Percentiles rank a stretch among this genome's conserved stretches.
Evolutionary conservation across 2,888 invertebrate species (phyloP).

Genomic region (Drosophila barbarae): DNA sequence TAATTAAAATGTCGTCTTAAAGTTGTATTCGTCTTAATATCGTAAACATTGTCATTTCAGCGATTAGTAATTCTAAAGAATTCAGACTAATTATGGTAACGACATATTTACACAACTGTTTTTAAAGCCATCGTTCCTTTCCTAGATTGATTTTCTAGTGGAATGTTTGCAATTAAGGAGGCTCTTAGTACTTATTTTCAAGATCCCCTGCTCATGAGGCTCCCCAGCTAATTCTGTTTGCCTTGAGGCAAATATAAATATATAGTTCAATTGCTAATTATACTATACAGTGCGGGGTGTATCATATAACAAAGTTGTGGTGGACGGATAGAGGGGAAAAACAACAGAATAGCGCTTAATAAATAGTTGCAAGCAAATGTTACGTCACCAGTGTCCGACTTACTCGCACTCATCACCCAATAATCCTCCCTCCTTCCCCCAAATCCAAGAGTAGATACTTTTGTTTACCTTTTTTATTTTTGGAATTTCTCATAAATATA

Average conservation of each 20-base stretch:
- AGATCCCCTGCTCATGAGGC: conserved; percentile 3
- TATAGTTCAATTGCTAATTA: conserved; percentile 40
- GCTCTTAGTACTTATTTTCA: not conserved
- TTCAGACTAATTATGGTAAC: conserved; percentile 1
- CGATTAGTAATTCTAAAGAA: not conserved
- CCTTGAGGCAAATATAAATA: conserved; percentile 15
- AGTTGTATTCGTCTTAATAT: too few species aligned
- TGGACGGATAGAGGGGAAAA: conserved; percentile 35
- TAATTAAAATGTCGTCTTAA: too few species aligned
- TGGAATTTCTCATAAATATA: conserved; percentile 16
- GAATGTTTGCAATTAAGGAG: not conserved
- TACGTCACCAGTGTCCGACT: conserved; percentile 32
- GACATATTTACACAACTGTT: conserved; percentile 35
- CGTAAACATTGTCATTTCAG: too few species aligned
- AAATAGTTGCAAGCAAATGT: conserved; percentile 29
- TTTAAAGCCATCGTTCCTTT: not conserved
- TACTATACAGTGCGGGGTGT: conserved; percentile 28
- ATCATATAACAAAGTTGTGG: conserved; percentile 47
- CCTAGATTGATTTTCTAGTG: not conserved
- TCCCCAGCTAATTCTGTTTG: conserved; percentile 15
- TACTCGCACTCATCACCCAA: not conserved
- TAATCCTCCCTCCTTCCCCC: not conserved
- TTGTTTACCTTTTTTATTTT: conserved; percentile 10
- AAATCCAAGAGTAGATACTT: not conserved
- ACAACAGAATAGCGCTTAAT: conserved; percentile 25